Percentiles rank a stretch among this genome's conserved stretches.
phyloP scores from a whole-genome alignment of 2,888 invertebrate genomes.

The Drosophila sordidapex region DNA sequence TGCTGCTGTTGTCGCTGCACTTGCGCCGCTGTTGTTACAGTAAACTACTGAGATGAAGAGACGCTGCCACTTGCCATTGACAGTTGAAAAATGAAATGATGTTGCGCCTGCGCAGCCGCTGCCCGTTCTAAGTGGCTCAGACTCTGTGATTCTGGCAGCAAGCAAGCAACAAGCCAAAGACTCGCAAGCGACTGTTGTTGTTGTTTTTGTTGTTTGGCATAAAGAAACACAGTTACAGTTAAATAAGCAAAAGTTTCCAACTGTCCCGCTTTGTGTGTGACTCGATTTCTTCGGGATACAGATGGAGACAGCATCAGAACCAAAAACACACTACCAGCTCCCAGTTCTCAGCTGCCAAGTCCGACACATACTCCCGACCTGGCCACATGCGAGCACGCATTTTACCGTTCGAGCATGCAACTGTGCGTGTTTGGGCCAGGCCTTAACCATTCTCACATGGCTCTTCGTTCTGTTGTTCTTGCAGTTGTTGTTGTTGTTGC shows the following conservation, averaged over 20 bases:
- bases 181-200: constrained; percentile 7
- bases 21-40: constrained; percentile 52
- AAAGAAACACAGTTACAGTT: constrained; percentile 63
- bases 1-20: constrained; percentile 35
- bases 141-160: constrained; percentile 13
- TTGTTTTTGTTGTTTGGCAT: constrained; percentile 30
- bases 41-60: constrained; percentile 48
- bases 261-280: constrained; percentile 47
- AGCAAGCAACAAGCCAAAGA: neutral
- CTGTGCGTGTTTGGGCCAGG: constrained; percentile 62
- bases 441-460: constrained; percentile 49
- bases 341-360: constrained; percentile 3
- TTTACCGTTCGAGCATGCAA: constrained; percentile 69
- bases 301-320: constrained; percentile 8
- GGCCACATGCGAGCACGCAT: constrained; percentile 67
- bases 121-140: constrained; percentile 48
- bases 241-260: constrained; percentile 74
- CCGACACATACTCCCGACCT: constrained; percentile 8
- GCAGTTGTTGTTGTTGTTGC: constrained; percentile 25
- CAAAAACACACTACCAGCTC: constrained; percentile 9
- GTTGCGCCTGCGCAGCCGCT: constrained; percentile 48
- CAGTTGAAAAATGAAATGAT: constrained; percentile 54
- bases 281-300: constrained; percentile 55
- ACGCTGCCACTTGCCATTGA: constrained; percentile 42
- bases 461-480: constrained; percentile 23